Conservation (phyloP, 2,797 vertebrate genomes). For the Acanthornis magna region DNA sequence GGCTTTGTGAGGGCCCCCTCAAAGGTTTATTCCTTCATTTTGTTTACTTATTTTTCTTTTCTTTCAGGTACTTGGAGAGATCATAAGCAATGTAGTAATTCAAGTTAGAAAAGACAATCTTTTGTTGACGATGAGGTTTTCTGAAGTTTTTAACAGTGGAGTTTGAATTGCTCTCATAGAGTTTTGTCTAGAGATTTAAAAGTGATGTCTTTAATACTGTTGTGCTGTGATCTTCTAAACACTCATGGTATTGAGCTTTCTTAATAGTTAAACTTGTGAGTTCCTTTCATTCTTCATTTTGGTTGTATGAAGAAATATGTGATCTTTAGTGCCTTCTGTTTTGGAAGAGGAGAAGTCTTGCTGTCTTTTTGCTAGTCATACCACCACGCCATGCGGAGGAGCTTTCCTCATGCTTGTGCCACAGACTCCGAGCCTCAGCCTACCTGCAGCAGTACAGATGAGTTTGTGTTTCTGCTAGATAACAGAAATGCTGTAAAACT, state of each 20-base stretch:
- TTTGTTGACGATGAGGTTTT: background rate
- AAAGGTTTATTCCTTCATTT: background rate
- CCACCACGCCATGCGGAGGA: background rate
- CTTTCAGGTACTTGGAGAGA: background rate
- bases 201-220: background rate
- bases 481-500: background rate
- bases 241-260: constrained; percentile 6
- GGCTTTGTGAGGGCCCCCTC: background rate
- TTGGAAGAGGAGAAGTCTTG: background rate
- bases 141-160: background rate
- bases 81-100: background rate
- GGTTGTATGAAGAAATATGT: background rate
- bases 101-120: background rate
- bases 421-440: background rate
- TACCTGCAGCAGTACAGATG: background rate
- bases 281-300: background rate
- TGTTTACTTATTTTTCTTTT: background rate
- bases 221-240: constrained; percentile 19
- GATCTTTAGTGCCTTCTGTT: background rate
- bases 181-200: background rate
- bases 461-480: background rate
- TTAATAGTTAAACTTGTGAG: background rate
- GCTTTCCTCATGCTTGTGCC: background rate
- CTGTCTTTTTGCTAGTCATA: background rate
- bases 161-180: background rate